Base-by-base conservation (phyloP, 2,797 vertebrate genomes). In the Pagetopsis macropterus region DNA sequence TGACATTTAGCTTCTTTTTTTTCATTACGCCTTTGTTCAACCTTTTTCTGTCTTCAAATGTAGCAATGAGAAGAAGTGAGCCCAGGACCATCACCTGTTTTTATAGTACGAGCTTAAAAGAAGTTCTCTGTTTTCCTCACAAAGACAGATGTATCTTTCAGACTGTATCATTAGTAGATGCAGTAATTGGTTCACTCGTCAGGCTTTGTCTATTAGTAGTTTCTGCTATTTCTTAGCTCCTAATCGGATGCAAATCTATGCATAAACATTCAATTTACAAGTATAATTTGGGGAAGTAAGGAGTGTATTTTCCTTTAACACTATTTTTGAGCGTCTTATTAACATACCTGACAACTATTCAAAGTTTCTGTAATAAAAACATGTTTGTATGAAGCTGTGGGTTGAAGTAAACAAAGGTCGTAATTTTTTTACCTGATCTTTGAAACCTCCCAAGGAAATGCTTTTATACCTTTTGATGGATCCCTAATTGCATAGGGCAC, bases 211-310 rank as follows among this genome's bases (percentile, higher is more conserved):
- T 54, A 9, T 63, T 61, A 23, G 49, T 52, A 68, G 61, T 41
- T 49, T 57, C 33, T 69, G 65, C 57, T 70, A 43, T 72, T 76
- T 27, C 83, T 54, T 23, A 56, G 66, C 48, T 57, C 55, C 76
- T 71, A 65, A 74, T 84, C 55, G 56, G 41, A 81, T 84, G 74
- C 54, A 70, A 78, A 78, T 83, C 4, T 65, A 77, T 77, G 57
- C 74, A 83, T 56, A 51, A 81, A 71, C 71, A 76, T 70, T n/a
- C n/a, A 44, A 65, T 76, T 80, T 64, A n/a, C 15, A 3, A 14
- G 45, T 73, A 33, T 67, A 78, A 64, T 64, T 66, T 55, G 23
- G 40, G 62, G 33, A 54, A 64, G 48, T 49, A 48, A 78, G 54
- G 8, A 63, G 27, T 55, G 44, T 59, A 13, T 72, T 84, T 79